Percentiles rank a stretch among this genome's conserved stretches.
phyloP scores from a whole-genome alignment of 1,140 invertebrate genomes.

The Homarus americanus region DNA sequence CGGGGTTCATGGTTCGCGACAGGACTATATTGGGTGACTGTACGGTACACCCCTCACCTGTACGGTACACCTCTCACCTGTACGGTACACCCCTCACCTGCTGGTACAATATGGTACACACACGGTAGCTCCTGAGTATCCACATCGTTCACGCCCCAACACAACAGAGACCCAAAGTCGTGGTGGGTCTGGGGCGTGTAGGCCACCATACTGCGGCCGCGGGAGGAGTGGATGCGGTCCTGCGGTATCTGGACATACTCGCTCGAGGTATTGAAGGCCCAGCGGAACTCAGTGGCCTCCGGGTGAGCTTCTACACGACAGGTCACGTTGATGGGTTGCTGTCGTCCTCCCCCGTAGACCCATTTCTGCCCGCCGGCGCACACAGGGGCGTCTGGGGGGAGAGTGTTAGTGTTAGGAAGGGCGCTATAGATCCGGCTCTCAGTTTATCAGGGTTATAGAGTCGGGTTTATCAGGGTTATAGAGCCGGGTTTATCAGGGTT shows the following conservation, averaged over 20 bases:
- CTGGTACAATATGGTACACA: slow-evolving; percentile 30
- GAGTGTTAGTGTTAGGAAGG: too few relatives aligned
- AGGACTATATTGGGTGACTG: too few relatives aligned
- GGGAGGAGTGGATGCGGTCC: too few relatives aligned
- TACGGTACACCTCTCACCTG: too few relatives aligned
- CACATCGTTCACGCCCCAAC: slow-evolving; percentile 39
- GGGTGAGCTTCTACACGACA: slow-evolving; percentile 66
- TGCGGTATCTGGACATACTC: slow-evolving; percentile 5
- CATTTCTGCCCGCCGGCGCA: slow-evolving; percentile 63
- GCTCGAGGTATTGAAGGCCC: slow-evolving; percentile 72
- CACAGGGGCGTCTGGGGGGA: slow-evolving; percentile 51
- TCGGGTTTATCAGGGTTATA: too few relatives aligned
- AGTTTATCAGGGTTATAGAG: too few relatives aligned
- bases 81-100: slow-evolving; percentile 15
- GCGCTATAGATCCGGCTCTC: too few relatives aligned
- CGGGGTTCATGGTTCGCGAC: too few relatives aligned
- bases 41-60: too few relatives aligned
- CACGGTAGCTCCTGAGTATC: background rate
- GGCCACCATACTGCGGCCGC: background rate
- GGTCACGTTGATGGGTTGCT: slow-evolving; percentile 68
- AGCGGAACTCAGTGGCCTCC: slow-evolving; percentile 56
- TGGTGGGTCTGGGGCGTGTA: slow-evolving; percentile 36
- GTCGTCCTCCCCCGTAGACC: slow-evolving; percentile 69
- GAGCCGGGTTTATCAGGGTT: too few relatives aligned
- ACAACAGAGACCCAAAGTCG: slow-evolving; percentile 32